phyloP scores from a whole-genome alignment of 1,140 invertebrate genomes.

The Leptoteleia sp. region DNA sequence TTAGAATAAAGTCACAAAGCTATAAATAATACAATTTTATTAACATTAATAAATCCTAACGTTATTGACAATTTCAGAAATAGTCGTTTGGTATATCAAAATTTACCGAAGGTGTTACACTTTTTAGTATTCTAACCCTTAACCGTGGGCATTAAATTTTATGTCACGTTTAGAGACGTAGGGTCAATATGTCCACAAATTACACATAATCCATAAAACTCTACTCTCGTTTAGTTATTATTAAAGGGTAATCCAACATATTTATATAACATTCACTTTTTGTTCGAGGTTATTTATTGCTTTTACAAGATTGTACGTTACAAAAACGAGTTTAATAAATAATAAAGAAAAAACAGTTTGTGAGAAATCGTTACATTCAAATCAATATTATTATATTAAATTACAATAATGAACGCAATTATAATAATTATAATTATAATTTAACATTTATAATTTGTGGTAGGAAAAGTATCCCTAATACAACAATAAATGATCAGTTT shows the following conservation, averaged over 20 bases:
- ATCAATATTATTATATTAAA: too few species aligned
- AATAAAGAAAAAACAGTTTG: too few species aligned
- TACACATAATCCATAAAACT: conserved; percentile 33
- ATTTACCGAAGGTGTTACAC: conserved; percentile 33
- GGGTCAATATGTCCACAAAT: conserved; percentile 49
- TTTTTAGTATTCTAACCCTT: conserved; percentile 44
- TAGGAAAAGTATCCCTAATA: too few species aligned
- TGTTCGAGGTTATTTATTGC: too few species aligned
- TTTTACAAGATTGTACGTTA: too few species aligned
- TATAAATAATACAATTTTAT: conserved; percentile 22
- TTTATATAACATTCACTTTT: conserved; percentile 28
- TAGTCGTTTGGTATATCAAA: conserved; percentile 24
- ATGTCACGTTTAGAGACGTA: conserved; percentile 34
- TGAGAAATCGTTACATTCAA: too few species aligned
- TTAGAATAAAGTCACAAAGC: conserved; percentile 5
- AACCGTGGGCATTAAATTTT: conserved; percentile 43
- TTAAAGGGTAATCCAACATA: conserved; percentile 25
- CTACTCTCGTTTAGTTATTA: conserved; percentile 29
- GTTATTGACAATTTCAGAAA: conserved; percentile 31
- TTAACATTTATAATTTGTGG: too few species aligned
- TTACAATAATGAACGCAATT: too few species aligned
- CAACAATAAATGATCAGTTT: too few species aligned
- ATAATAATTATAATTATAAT: too few species aligned
- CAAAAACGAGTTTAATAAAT: too few species aligned
- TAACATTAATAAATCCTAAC: conserved; percentile 35